phyloP scores from a whole-genome alignment of 2,113 vertebrate species.

The Monopterus albus region DNA sequence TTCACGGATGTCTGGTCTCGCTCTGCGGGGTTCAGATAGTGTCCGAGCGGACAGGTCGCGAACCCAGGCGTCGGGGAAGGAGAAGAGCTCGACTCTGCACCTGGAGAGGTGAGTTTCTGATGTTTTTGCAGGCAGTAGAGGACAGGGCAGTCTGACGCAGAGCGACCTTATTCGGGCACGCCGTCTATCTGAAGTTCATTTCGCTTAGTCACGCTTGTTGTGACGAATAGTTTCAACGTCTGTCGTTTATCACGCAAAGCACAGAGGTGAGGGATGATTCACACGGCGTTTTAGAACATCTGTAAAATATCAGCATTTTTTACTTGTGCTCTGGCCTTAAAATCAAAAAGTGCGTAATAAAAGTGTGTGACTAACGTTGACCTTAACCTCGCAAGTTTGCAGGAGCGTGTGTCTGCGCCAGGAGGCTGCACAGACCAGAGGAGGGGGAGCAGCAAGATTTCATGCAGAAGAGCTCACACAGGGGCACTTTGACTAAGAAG shows the following conservation, averaged over 20 bases:
- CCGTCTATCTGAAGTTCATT: slow-evolving; percentile 60
- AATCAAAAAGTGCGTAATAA: no score
- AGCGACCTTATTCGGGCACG: slow-evolving; percentile 55
- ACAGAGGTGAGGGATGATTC: no score
- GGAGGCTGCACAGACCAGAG: slow-evolving; percentile 2
- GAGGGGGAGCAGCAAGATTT: background rate
- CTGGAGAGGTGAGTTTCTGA: slow-evolving; percentile 69
- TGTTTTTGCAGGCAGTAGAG: slow-evolving; percentile 23
- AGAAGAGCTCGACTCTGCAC: slow-evolving; percentile 3
- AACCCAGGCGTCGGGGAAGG: background rate
- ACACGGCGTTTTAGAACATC: no score
- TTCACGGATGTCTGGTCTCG: slow-evolving; percentile 34
- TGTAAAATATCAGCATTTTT: no score
- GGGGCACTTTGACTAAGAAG: slow-evolving; percentile 20
- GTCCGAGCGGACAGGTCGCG: background rate
- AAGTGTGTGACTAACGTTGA: slow-evolving; percentile 3
- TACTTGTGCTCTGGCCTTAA: no score
- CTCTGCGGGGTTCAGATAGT: background rate
- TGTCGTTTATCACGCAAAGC: background rate
- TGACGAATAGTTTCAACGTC: background rate
- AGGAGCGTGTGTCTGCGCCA: slow-evolving; percentile 30
- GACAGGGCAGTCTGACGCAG: slow-evolving; percentile 28
- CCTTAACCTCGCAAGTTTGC: slow-evolving; percentile 47
- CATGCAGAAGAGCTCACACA: slow-evolving; percentile 8
- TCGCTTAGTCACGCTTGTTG: slow-evolving; percentile 51